A percentile compares a stretch with the other conserved stretches of the same genome.
These are phyloP conservation scores for Pipra filicauda DNA, from an alignment of 2,113 vertebrate genomes.

Conservation along the genomic window DNA sequence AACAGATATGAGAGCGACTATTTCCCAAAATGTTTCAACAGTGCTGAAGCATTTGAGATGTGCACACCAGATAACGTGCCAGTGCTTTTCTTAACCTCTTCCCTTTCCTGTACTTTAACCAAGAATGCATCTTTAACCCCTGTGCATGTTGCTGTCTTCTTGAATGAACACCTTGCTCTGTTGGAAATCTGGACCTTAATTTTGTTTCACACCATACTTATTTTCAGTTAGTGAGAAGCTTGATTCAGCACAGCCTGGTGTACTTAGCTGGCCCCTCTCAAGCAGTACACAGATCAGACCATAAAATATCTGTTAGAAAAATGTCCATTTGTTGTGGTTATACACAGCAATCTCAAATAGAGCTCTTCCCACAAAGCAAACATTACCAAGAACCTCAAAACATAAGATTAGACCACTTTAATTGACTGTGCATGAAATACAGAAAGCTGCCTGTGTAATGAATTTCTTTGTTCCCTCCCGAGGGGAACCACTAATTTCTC, in stretches of 20 bases:
- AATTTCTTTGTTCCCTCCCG: not conserved
- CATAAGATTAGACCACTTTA: not conserved
- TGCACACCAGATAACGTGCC: not conserved
- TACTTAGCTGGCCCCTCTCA: not conserved
- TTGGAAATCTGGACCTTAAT: not conserved
- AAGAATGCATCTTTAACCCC: not conserved
- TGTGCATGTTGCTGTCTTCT: not conserved
- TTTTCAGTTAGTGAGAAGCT: not conserved
- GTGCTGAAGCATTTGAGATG: not conserved
- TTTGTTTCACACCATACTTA: not conserved
- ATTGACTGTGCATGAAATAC: not conserved
- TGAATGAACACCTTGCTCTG: not conserved
- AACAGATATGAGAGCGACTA: not conserved
- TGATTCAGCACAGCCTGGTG: not conserved
- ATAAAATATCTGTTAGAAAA: not conserved
- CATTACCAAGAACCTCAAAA: not conserved
- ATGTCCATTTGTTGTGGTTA: not conserved
- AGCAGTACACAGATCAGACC: not conserved
- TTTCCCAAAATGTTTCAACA: not conserved
- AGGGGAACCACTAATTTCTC: not conserved
- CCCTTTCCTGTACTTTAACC: not conserved
- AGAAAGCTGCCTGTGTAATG: not conserved
- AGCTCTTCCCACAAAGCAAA: not conserved
- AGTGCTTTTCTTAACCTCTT: not conserved
- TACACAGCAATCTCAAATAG: not conserved